Conservation (phyloP, 2,888 invertebrate genomes). For the Stenodema calcarata region DNA sequence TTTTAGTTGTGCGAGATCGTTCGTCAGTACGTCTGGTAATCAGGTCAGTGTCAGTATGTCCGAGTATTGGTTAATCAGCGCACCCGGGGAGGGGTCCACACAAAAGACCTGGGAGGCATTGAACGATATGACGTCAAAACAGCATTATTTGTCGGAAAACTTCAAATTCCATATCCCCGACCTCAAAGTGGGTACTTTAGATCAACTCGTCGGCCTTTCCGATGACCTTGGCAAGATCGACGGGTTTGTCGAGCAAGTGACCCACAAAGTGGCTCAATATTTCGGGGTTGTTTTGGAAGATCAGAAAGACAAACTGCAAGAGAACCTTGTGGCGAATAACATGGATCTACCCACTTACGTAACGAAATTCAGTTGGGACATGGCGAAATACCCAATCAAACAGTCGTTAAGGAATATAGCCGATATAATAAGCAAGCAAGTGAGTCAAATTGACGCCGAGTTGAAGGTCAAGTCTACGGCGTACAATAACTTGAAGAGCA, state of each 20-base stretch:
- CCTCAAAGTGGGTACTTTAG: conserved; percentile 98
- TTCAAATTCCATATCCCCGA: conserved; percentile 99
- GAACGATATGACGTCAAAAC: conserved; percentile 87
- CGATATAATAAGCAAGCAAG: conserved; percentile 98
- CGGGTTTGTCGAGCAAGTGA: conserved; percentile 90
- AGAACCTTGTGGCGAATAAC: conserved; percentile 96
- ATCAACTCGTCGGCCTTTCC: conserved; percentile 97
- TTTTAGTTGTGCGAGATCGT: neutral
- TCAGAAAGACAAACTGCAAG: conserved; percentile 93
- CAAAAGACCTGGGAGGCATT: conserved; percentile 97
- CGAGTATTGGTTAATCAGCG: conserved; percentile 99
- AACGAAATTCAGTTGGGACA: conserved; percentile 99
- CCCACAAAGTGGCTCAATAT: conserved; percentile 94
- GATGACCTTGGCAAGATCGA: conserved; percentile 98
- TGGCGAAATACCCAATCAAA: conserved; percentile 99
- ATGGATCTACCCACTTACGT: conserved; percentile 96
- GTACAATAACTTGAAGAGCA: conserved; percentile 97
- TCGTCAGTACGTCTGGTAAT: neutral
- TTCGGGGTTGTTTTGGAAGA: conserved; percentile 97
- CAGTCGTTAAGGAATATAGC: conserved; percentile 96
- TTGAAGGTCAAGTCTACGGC: conserved; percentile 93
- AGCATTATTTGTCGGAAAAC: conserved; percentile 87
- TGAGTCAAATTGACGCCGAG: conserved; percentile 97
- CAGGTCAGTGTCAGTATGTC: conserved; percentile 65
- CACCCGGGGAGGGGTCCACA: conserved; percentile 98